These are phyloP conservation scores for Plebejus melissa DNA, from an alignment of 2,888 invertebrate genomes.

Conservation along the genomic window DNA sequence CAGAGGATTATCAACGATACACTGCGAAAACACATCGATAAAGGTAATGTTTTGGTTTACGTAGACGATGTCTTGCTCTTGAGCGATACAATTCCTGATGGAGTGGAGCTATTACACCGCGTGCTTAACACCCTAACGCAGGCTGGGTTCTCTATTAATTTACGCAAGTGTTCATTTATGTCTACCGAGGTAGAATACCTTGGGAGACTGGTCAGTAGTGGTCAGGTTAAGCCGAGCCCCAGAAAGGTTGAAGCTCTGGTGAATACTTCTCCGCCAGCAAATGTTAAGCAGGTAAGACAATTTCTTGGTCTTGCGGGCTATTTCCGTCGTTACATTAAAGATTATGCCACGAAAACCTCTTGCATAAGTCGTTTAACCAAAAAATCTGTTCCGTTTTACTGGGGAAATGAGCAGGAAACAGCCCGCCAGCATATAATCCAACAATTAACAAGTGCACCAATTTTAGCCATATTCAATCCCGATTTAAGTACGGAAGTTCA, in stretches of 20 bases:
- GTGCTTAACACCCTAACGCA: constrained; percentile 22
- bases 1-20: constrained; percentile 27
- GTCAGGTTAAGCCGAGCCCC: constrained; percentile 38
- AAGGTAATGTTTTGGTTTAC: constrained; percentile 33
- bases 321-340: constrained; percentile 27
- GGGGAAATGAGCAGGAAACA: too few relatives aligned
- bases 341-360: background rate
- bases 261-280: constrained; percentile 34
- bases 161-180: constrained; percentile 38
- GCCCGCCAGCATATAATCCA: too few relatives aligned
- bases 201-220: constrained; percentile 35
- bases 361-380: too few relatives aligned
- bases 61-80: constrained; percentile 38
- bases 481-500: too few relatives aligned
- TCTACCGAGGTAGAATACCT: constrained; percentile 37
- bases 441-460: constrained; percentile 5
- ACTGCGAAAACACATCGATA: constrained; percentile 32
- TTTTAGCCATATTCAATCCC: background rate
- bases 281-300: constrained; percentile 37
- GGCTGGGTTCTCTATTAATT: constrained; percentile 34
- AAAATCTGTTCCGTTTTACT: too few relatives aligned
- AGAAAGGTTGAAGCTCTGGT: constrained; percentile 37
- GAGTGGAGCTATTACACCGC: constrained; percentile 34
- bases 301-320: constrained; percentile 37
- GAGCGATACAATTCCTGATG: constrained; percentile 30